phyloP scores from a whole-genome alignment of 2,113 vertebrate species.

The Alethe diademata region DNA sequence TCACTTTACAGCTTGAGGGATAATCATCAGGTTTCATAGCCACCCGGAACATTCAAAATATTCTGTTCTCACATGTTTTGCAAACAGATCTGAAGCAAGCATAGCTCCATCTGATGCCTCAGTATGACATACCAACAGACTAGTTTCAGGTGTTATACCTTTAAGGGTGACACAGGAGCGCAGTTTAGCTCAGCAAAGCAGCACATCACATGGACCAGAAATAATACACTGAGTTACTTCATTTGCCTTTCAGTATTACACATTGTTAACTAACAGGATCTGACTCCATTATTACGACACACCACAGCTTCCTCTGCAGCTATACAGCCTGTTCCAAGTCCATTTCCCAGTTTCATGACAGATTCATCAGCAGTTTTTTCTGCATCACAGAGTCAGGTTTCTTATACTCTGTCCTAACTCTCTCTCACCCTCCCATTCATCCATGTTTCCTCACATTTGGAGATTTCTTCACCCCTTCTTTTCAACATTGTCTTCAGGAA shows the following conservation, averaged over 20 bases:
- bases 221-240: neutral
- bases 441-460: neutral
- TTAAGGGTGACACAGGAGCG: fast-evolving
- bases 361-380: neutral
- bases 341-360: neutral
- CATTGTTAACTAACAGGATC: neutral
- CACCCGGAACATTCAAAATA: neutral
- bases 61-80: neutral
- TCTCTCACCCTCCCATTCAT: neutral
- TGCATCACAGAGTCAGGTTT: neutral
- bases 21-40: neutral
- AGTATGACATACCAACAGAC: neutral
- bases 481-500: neutral
- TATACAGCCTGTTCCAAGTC: neutral
- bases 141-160: neutral
- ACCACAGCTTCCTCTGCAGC: neutral
- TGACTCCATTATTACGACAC: neutral
- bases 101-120: neutral
- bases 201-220: fast-evolving
- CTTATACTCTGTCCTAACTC: neutral
- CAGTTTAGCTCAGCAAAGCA: neutral
- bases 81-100: neutral
- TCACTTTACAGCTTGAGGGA: neutral
- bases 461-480: neutral
- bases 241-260: neutral